These are phyloP conservation scores for Diorhabda elongata DNA, from an alignment of 1,140 invertebrate species.

Conservation along the genomic window DNA sequence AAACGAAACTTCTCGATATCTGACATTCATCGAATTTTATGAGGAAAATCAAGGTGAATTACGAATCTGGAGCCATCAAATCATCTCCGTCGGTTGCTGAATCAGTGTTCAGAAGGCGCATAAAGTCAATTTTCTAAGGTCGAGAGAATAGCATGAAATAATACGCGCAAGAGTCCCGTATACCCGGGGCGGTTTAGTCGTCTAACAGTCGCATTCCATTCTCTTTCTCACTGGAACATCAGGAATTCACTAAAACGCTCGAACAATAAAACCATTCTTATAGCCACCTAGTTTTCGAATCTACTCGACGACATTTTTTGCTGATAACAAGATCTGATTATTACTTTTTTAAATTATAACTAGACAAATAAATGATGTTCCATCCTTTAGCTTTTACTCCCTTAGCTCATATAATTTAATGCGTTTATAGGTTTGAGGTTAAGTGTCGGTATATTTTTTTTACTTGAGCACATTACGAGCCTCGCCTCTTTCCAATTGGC, in stretches of 20 bases:
- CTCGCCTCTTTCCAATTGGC: too few species aligned
- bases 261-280: constrained; percentile 34
- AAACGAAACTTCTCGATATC: neutral
- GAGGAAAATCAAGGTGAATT: constrained; percentile 13
- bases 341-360: too few species aligned
- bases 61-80: constrained; percentile 14
- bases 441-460: too few species aligned
- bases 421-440: too few species aligned
- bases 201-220: constrained; percentile 14
- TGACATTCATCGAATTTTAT: constrained; percentile 10
- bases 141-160: constrained; percentile 7
- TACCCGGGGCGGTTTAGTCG: constrained; percentile 13
- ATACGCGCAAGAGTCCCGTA: constrained; percentile 4
- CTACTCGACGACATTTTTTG: constrained; percentile 4
- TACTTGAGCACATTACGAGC: too few species aligned
- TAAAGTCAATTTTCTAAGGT: constrained; percentile 4
- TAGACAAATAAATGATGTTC: too few species aligned
- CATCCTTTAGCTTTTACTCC: too few species aligned
- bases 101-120: constrained; percentile 14
- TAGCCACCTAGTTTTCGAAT: constrained; percentile 18
- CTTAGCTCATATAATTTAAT: too few species aligned
- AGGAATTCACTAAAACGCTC: constrained; percentile 26
- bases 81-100: constrained; percentile 14
- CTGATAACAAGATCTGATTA: too few species aligned
- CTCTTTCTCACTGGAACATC: constrained; percentile 3